phyloP scores from a whole-genome alignment of 2,113 vertebrate genomes.

The Phainopepla nitens region DNA sequence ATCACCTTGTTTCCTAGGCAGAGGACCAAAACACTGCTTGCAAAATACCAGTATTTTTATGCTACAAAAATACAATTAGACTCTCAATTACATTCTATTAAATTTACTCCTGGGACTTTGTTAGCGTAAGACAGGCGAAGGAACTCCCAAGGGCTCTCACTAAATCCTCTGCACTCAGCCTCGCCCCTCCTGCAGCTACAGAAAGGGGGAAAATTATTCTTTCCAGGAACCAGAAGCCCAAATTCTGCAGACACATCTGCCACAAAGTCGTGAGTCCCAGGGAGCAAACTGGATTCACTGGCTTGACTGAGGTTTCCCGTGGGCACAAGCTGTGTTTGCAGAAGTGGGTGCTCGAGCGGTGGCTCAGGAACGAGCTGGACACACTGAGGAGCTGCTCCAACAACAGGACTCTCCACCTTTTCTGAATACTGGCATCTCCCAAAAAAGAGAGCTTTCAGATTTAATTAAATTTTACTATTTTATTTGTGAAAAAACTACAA shows the following conservation, averaged over 20 bases:
- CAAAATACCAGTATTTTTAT: background rate
- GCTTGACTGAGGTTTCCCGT: fast-evolving
- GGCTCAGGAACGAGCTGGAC: fast-evolving
- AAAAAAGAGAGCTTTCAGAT: conserved; percentile 70
- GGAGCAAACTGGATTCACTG: background rate
- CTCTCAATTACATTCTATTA: background rate
- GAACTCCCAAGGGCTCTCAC: background rate
- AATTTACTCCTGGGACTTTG: background rate
- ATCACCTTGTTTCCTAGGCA: background rate
- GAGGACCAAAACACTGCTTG: background rate
- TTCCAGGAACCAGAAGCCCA: background rate
- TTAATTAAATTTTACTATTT: conserved; percentile 95
- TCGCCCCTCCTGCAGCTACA: fast-evolving
- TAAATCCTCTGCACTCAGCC: background rate
- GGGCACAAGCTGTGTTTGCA: background rate
- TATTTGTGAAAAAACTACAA: conserved; percentile 99
- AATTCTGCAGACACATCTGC: background rate
- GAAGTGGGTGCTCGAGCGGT: fast-evolving
- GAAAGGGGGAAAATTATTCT: background rate
- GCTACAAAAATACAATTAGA: background rate
- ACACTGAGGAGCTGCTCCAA: background rate
- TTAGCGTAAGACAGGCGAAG: background rate
- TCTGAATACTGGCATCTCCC: conserved; percentile 38
- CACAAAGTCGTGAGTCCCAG: fast-evolving
- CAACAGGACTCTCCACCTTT: background rate